Evolutionary conservation across 2,888 invertebrate species (phyloP), one percentile per base, ranked within the genome.

Genomic region (Dyspetes luteomarginatus): DNA sequence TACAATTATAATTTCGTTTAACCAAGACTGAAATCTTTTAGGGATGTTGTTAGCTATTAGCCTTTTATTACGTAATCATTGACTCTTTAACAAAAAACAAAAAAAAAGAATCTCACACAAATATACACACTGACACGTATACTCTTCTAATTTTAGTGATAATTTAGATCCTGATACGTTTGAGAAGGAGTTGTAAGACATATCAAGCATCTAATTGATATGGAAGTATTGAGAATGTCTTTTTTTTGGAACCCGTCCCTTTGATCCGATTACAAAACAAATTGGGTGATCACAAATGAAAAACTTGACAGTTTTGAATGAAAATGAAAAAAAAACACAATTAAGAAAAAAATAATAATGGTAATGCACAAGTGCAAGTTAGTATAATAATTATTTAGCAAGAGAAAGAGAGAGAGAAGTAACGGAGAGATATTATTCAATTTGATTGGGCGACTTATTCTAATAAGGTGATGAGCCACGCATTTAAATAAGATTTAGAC

Each of bases 241-340:
- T 79, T 83, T 86, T 88, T 88, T 88, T 85, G 86, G 87, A 88
- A 85, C 87, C 86, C 79, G 84, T 80, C 85, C 85, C 84, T 88
- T 86, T 86, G 73, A 85, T 62, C 81, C 79, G 86, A 83, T 87
- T 45, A 60, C 43, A 45, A 52, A 43, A 50, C 24, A 9, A 68
- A 60, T 68, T 62, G 58, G 41, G 28, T 41, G 52, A 75, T 68
- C 62, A 64, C 60, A 60, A 62, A 65, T 30, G 17, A 26, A 55
- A 17, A 65, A 65, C 12, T 50, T 48, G 1, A 19, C 45, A 15
- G 22, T 64, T 45, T 64, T 3, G 3, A 64, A 45, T 15, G 45
- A 48, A 15, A 7, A 58, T 12, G 36, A 9, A 30, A 48, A 19
- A 30, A 48, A 36, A 45, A 28, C 9, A 45, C 2, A 55, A n/a